These are phyloP conservation scores for Rhizomys pruinosus DNA, from an alignment of 2,113 vertebrate species.

Conservation along the genomic window DNA sequence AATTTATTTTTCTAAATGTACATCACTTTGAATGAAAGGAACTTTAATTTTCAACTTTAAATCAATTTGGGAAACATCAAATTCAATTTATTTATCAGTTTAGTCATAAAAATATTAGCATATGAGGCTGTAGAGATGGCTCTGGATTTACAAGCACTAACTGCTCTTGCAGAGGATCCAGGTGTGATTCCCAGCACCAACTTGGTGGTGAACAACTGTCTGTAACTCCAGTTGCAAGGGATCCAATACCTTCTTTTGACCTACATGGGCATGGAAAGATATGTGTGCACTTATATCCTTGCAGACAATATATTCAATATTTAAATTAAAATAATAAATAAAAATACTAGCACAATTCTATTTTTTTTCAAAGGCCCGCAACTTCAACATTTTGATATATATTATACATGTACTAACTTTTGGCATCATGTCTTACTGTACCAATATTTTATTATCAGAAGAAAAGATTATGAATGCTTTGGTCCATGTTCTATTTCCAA, in stretches of 20 bases:
- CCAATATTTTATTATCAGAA: neutral
- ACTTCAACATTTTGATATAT: constrained; percentile 34
- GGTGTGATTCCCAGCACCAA: no score
- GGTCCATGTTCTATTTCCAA: constrained; percentile 38
- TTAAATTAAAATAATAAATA: no score
- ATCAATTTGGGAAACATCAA: neutral
- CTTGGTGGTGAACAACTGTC: no score
- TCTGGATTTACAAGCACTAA: no score
- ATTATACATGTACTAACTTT: neutral
- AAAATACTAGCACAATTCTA: rapidly evolving
- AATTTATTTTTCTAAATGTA: constrained; percentile 16
- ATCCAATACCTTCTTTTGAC: no score
- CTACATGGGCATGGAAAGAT: no score
- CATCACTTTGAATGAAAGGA: constrained; percentile 3
- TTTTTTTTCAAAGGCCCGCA: neutral
- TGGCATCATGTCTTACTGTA: constrained; percentile 4
- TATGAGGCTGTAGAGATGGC: no score
- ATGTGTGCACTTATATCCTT: no score
- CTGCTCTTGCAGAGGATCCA: no score
- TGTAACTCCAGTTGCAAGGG: no score
- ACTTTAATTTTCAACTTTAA: constrained; percentile 17
- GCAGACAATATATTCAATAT: no score
- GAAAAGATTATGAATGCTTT: constrained; percentile 39
- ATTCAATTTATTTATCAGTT: constrained; percentile 53
- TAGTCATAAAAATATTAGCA: no score